Base-by-base conservation (phyloP, 2,113 vertebrate genomes). In the Natator depressus region DNA sequence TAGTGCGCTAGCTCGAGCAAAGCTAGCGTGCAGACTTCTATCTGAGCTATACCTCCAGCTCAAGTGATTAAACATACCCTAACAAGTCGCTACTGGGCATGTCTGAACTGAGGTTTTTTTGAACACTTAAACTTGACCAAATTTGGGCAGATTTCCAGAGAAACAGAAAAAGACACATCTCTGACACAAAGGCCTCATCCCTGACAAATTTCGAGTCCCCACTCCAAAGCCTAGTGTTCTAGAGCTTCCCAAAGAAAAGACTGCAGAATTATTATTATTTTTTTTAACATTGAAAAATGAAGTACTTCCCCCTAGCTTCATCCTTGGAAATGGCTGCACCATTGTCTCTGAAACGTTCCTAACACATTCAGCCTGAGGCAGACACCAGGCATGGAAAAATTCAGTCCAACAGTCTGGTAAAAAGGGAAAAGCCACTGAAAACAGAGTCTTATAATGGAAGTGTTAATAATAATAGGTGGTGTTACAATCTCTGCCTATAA, bases 401-500 rank as follows among this genome's bases (percentile, higher is more conserved):
- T 76, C 72, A 27, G 24, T 38, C 22, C 38, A 42, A 24, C 9
- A 42, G 20, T 10, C 22, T 46, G 10, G 38, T 6, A 75, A 42
- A 0, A 75, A 0, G 4, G 85, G 19, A 86, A 20, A 38, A 95
- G 22, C 91, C 1, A n/a, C 54, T 53, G 1, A 84, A 96, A 65
- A 87, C 92, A 29, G 1, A 65, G 46, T 47, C 80, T 87, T 94
- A 94, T n/a, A 86, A 85, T 0, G 0, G 75, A 91, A 92, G 79
- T 1, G 1, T 3, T 88, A 85, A 90, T 50, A 92, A 94, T 65
- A 92, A 47, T 76, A 76, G 42, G 72, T 46, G 38, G 38, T 76
- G 22, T 3, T 25, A 46, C 72, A 12, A 14, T 5, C 38, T 14
- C 42, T 46, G 25, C 38, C 38, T 47, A 46, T 10, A 11, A 76